Conservation (phyloP, 1,140 invertebrate species). For the Ganaspis sp. region DNA sequence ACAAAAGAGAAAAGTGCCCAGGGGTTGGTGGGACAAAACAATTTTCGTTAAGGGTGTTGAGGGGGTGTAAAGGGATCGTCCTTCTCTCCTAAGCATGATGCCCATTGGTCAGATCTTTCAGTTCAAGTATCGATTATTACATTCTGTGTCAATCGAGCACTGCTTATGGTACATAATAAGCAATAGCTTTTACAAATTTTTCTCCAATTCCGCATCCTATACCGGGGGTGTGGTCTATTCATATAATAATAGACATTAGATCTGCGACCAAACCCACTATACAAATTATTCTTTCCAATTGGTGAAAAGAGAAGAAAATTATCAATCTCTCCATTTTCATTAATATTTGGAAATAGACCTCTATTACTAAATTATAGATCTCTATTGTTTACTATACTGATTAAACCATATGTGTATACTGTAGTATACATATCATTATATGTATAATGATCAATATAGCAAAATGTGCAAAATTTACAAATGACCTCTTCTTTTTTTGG, state of each 20-base stretch:
- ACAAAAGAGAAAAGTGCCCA: conserved; percentile 60
- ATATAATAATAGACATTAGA: conserved; percentile 26
- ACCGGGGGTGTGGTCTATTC: conserved; percentile 52
- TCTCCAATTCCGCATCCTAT: conserved; percentile 32
- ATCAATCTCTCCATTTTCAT: too few species aligned
- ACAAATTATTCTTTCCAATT: conserved; percentile 35
- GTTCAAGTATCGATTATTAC: conserved; percentile 67
- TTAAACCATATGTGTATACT: too few species aligned
- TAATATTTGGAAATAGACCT: too few species aligned
- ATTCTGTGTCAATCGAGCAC: conserved; percentile 58
- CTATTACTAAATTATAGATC: too few species aligned
- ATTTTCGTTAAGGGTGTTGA: conserved; percentile 57
- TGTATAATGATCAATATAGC: too few species aligned
- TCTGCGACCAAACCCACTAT: conserved; percentile 33
- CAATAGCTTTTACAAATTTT: conserved; percentile 49
- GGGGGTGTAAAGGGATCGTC: conserved; percentile 66
- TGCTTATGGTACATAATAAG: conserved; percentile 51
- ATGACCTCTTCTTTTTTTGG: too few species aligned
- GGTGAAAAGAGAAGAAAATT: not conserved
- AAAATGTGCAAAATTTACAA: too few species aligned
- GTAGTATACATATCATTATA: too few species aligned
- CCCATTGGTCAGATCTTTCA: conserved; percentile 68
- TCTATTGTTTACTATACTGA: too few species aligned
- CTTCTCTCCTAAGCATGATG: conserved; percentile 57
- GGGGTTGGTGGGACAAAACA: conserved; percentile 58